Conservation (phyloP, 1,140 invertebrate species). For the Paralvinella palmiformis region DNA sequence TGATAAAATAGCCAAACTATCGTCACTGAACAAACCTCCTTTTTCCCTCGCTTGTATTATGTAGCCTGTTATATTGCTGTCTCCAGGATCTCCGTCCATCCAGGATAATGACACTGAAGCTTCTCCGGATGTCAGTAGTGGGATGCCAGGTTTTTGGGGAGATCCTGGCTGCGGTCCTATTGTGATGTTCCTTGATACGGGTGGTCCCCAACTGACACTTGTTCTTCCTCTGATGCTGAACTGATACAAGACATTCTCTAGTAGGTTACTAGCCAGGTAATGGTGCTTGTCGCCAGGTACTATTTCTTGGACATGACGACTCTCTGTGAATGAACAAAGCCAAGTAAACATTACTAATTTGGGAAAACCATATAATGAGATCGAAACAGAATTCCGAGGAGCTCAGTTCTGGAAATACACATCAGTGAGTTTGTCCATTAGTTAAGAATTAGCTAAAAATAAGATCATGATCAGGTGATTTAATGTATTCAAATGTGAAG, state of each 20-base stretch:
- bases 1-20: too few species aligned
- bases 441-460: too few species aligned
- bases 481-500: too few species aligned
- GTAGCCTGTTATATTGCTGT: slow-evolving; percentile 81
- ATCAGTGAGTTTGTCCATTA: too few species aligned
- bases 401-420: too few species aligned
- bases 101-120: slow-evolving; percentile 79
- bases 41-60: slow-evolving; percentile 78
- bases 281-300: slow-evolving; percentile 59
- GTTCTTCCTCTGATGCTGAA: slow-evolving; percentile 88
- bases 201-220: slow-evolving; percentile 49
- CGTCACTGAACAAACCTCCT: slow-evolving; percentile 65
- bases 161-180: slow-evolving; percentile 91
- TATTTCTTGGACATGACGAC: slow-evolving; percentile 89
- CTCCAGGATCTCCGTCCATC: slow-evolving; percentile 78
- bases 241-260: slow-evolving; percentile 85
- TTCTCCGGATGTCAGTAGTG: slow-evolving; percentile 69
- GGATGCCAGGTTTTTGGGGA: slow-evolving; percentile 65
- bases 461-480: too few species aligned
- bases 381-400: too few species aligned
- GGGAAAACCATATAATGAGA: too few species aligned
- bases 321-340: slow-evolving; percentile 39
- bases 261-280: slow-evolving; percentile 68
- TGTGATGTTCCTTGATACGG: slow-evolving; percentile 70
- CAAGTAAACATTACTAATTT: too few species aligned